Evolutionary conservation across 2,113 vertebrate species (phyloP), one percentile per base, ranked within the genome.

Genomic region (Ceyx cyanopectus): DNA sequence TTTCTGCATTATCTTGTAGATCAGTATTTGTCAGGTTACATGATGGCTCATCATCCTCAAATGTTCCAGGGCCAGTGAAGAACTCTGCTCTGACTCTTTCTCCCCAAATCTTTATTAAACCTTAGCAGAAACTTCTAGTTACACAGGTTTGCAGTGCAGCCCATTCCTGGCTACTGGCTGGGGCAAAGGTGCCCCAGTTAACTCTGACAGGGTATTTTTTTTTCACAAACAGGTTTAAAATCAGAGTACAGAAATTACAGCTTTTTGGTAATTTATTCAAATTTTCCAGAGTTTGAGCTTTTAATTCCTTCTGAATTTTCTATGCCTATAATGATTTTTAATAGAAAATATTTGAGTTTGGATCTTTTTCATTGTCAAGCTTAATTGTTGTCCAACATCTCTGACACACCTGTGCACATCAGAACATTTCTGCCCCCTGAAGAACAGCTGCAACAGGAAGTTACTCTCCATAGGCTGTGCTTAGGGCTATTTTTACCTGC

Each of bases 1-100:
- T 94, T 94, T 89, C 70, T 85, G 72, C 66, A 51, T 16, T 82
- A 80, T 82, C 85, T 87, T 85, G 54, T 76, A 91, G 70, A 82
- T 91, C 69, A 61, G 54, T 61, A 78, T 79, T 61, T 62, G 81
- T 70, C 87, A 81, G 63, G 70, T 85, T 85, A 68, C 54, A 20
- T 20, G 78, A 53, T 57, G 81, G 58, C 67, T 94, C 84, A 54
- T 65, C 66, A 51, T n/a, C 41, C 41, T 62, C 87, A 58, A 62
- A 11, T 0, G 0, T 76, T 85, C 70, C 78, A 89, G 81, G 40
- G 63, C 66, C 12, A 29, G n/a, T 2, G 0, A 79, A 66, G 0
- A 2, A 23, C 50, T 85, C 70, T 82, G 23, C 37, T 87, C 11
- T 85, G 1, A n/a, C 16, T 86, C 48, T 76, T 91, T 56, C 32